Conservation (phyloP, 2,113 vertebrate species). For the Vulpes ferrilata region DNA sequence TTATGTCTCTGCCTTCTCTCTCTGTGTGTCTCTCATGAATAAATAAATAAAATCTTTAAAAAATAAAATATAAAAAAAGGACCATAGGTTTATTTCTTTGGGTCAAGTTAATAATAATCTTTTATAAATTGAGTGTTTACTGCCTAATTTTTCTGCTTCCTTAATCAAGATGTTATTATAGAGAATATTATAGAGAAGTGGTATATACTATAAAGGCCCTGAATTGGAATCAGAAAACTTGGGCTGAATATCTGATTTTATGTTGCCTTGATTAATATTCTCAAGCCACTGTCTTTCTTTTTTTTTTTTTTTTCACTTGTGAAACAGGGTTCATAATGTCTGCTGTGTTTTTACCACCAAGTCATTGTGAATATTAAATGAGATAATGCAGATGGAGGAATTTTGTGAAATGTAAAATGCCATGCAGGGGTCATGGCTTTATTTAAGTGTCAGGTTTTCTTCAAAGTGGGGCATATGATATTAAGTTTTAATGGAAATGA, state of each 20-base stretch:
- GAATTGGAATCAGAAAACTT: neutral
- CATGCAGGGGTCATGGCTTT: neutral
- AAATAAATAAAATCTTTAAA: too few relatives aligned
- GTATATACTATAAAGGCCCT: neutral
- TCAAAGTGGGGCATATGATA: neutral
- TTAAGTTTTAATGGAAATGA: conserved; percentile 31
- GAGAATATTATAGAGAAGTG: neutral
- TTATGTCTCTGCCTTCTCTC: too few relatives aligned
- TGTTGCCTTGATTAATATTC: neutral
- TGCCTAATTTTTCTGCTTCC: neutral
- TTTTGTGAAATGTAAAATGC: neutral
- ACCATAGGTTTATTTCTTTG: neutral
- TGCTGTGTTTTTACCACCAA: neutral
- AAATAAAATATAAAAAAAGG: neutral
- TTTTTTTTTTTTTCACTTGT: neutral
- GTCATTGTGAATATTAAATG: conserved; percentile 7
- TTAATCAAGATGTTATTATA: neutral
- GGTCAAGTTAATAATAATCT: neutral
- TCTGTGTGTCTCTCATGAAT: too few relatives aligned
- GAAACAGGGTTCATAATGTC: conserved; percentile 10
- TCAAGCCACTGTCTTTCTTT: neutral
- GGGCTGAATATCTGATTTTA: neutral
- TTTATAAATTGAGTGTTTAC: neutral
- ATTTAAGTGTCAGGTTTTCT: neutral
- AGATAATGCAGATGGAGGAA: neutral